A percentile compares a stretch with the other conserved stretches of the same genome.
Conservation (phyloP, 2,888 invertebrate genomes). For the Scaptomyza tumidula region DNA sequence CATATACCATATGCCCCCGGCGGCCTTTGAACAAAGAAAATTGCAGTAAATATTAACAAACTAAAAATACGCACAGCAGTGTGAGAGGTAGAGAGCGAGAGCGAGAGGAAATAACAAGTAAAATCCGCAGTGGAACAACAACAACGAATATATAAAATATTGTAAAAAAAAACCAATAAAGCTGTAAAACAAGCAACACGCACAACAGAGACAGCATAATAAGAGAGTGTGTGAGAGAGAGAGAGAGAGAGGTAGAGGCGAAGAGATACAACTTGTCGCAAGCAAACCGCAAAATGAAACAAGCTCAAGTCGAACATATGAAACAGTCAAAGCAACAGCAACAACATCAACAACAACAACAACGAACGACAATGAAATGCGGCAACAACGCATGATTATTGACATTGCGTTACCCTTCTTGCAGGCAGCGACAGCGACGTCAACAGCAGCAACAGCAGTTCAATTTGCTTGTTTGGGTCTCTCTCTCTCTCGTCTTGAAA, state of each 20-base stretch:
- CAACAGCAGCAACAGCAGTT: slow-evolving; percentile 44
- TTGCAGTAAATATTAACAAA: slow-evolving; percentile 50
- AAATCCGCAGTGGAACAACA: slow-evolving; percentile 64
- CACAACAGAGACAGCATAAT: slow-evolving; percentile 12
- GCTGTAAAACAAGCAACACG: slow-evolving; percentile 31
- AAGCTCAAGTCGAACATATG: slow-evolving; percentile 68
- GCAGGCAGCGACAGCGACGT: slow-evolving; percentile 38
- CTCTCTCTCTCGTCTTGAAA: slow-evolving; percentile 50
- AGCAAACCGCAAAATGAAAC: slow-evolving; percentile 73
- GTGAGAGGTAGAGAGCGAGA: slow-evolving; percentile 10
- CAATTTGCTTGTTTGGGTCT: slow-evolving; percentile 61
- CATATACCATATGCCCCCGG: slow-evolving; percentile 27
- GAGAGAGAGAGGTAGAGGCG: slow-evolving; percentile 23
- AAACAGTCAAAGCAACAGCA: slow-evolving; percentile 46
- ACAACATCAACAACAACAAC: slow-evolving; percentile 30
- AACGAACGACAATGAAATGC: slow-evolving; percentile 62
- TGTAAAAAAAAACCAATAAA: slow-evolving; percentile 66
- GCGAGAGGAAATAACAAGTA: slow-evolving; percentile 38
- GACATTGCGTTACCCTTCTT: slow-evolving; percentile 75
- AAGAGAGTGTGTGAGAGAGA: slow-evolving; percentile 25
- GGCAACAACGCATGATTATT: slow-evolving; percentile 77
- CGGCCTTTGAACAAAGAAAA: slow-evolving; percentile 45
- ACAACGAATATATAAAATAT: slow-evolving; percentile 58
- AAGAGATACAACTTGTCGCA: slow-evolving; percentile 66
- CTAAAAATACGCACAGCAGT: slow-evolving; percentile 22